Base-by-base conservation (phyloP, 2,113 vertebrate species). In the Brienomyrus brachyistius region DNA sequence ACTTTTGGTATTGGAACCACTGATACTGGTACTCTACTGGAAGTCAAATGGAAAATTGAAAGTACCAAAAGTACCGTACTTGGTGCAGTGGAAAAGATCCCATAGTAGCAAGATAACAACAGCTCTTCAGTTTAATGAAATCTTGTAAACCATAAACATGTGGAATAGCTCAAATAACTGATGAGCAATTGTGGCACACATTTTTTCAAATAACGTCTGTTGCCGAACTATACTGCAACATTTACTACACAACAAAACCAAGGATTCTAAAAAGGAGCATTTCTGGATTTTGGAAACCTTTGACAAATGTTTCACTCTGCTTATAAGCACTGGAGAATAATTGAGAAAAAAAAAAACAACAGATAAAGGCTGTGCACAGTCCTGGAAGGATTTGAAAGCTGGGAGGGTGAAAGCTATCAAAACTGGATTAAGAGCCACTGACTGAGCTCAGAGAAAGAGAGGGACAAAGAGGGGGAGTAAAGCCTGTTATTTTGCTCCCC, bases 351-450 rank as follows among this genome's bases (percentile, higher is more conserved):
- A 88, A 43, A 13, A 15, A 31, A 31, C 31, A 31, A 74, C 5
- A 19, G 10, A 45, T n/a, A 70, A n/a, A 40, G 54, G 80, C n/a
- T 23, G 21, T 21, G 43, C 52, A 5, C 19, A 62, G 77, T 45
- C 31, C 82, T 80, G 52, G 45, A 87, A 88, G 48, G 23, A 86
- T 89, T 90, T 92, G 89, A 70, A 70, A 70, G 62, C 62, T 70
- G n/a, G 62, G 62, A 70, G 91, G 93, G 93, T 92, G 93, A 94
- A 95, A 94, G 92, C 94, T 93, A 95, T 96, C 94, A 95, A 96
- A 96, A 95, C 92, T 90, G 95, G 94, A 96, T 95, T 95, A 95
- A 90, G 89, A 90, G 80, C 90, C 91, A 90, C 90, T 92, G 92
- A 91, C 91, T 92, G 91, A 91, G 90, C 80, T 91, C 48, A 91